These are phyloP conservation scores for Cyanistes caeruleus DNA, from an alignment of 2,113 vertebrate species.

Conservation along the genomic window DNA sequence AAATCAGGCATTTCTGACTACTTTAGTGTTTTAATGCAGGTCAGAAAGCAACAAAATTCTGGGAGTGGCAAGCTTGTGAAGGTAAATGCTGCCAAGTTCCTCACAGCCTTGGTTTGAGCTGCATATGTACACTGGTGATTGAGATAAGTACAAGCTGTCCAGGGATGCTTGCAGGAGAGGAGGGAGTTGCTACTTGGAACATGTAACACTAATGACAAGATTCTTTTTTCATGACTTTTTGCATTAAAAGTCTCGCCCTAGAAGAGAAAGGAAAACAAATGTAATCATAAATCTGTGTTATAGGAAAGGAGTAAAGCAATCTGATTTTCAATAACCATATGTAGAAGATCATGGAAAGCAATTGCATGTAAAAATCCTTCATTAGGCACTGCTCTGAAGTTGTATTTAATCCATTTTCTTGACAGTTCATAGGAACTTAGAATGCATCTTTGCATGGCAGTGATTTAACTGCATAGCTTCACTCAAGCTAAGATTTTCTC, in stretches of 20 bases:
- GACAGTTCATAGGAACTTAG: background rate
- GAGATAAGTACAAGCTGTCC: conserved; percentile 23
- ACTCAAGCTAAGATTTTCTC: background rate
- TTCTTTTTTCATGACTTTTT: background rate
- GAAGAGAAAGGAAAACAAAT: background rate
- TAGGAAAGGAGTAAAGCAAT: background rate
- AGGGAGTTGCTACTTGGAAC: background rate
- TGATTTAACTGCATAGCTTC: background rate
- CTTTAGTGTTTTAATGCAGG: background rate
- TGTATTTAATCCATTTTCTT: background rate
- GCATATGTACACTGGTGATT: background rate
- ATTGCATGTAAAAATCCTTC: background rate
- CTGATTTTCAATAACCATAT: background rate
- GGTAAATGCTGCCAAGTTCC: background rate
- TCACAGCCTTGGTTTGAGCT: background rate
- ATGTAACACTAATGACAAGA: background rate
- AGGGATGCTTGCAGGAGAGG: background rate
- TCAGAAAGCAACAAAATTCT: background rate
- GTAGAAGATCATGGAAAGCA: background rate
- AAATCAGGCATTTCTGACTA: background rate
- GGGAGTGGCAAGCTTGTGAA: background rate
- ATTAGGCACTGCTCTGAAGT: background rate
- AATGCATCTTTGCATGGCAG: background rate
- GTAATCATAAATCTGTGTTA: background rate
- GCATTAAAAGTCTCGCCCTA: background rate